These are phyloP conservation scores for Scolopax bukidnonensis DNA, from an alignment of 2,797 vertebrate species.

Conservation along the genomic window DNA sequence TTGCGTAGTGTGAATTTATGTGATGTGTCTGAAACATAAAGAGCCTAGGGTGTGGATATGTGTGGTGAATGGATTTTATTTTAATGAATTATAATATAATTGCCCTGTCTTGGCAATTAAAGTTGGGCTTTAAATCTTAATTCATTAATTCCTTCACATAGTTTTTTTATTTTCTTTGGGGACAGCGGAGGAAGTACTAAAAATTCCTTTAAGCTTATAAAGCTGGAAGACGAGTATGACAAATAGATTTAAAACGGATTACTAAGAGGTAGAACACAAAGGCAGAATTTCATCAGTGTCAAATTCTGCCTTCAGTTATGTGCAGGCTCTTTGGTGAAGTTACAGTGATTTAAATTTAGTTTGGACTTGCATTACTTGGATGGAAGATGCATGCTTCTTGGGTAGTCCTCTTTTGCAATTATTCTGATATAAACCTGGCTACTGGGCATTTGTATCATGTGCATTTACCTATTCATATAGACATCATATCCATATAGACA, in stretches of 20 bases:
- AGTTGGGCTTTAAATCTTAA: slow-evolving; percentile 40
- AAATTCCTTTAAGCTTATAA: slow-evolving; percentile 37
- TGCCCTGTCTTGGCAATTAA: slow-evolving; percentile 41
- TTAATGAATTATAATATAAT: slow-evolving; percentile 40
- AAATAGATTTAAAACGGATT: slow-evolving; percentile 35
- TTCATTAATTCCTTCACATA: slow-evolving; percentile 19
- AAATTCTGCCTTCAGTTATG: neutral
- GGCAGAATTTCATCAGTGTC: slow-evolving; percentile 23
- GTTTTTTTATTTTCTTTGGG: slow-evolving; percentile 1
- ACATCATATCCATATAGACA: neutral
- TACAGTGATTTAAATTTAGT: neutral
- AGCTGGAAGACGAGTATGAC: neutral
- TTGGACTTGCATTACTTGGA: neutral
- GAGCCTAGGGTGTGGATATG: neutral
- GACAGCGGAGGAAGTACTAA: neutral
- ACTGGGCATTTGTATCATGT: neutral
- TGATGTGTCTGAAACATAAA: neutral
- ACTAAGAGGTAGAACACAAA: slow-evolving; percentile 15
- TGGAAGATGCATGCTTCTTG: neutral
- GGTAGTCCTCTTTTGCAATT: neutral
- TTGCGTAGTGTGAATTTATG: neutral
- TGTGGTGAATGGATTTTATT: slow-evolving; percentile 47
- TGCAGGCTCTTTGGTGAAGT: neutral
- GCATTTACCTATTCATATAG: neutral
- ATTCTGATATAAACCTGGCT: neutral